Conservation (phyloP, 2,888 invertebrate species). For the Trichogramma evanescens region DNA sequence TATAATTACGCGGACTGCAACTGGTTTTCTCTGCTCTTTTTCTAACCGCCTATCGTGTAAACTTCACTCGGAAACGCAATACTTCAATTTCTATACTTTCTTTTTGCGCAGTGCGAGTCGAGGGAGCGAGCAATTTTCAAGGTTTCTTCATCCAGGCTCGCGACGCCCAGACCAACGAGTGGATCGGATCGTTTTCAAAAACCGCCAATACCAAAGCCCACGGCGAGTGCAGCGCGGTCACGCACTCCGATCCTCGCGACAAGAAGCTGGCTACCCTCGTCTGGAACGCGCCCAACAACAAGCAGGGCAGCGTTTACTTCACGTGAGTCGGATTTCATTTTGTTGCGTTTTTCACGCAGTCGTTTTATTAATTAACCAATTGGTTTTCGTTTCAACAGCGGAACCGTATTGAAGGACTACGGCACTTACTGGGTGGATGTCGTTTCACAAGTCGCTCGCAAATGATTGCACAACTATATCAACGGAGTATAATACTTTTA, state of each 20-base stretch:
- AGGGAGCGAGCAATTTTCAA: constrained; percentile 57
- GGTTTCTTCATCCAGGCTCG: constrained; percentile 81
- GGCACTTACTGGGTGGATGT: constrained; percentile 65
- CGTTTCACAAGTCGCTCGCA: constrained; percentile 22
- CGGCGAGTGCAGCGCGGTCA: constrained; percentile 72
- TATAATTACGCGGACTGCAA: too few relatives aligned
- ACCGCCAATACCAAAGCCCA: constrained; percentile 69
- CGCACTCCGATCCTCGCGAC: constrained; percentile 69
- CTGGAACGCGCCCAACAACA: constrained; percentile 67
- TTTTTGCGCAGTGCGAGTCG: constrained; percentile 52
- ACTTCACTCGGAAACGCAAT: too few relatives aligned
- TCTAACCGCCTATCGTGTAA: too few relatives aligned
- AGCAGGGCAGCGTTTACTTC: constrained; percentile 67
- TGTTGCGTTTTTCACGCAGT: not conserved
- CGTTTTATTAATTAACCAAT: not conserved
- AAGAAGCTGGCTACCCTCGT: constrained; percentile 66
- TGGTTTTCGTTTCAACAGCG: constrained; percentile 53
- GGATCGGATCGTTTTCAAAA: constrained; percentile 69
- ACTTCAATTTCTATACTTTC: not conserved
- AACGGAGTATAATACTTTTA: not conserved
- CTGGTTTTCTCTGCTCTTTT: too few relatives aligned
- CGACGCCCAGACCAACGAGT: constrained; percentile 62
- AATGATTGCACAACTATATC: not conserved
- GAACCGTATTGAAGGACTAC: constrained; percentile 69
- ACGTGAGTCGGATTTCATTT: constrained; percentile 56